Evolutionary conservation across 2,888 invertebrate species (phyloP).

Genomic region (Cyrtodaria siliqua): DNA sequence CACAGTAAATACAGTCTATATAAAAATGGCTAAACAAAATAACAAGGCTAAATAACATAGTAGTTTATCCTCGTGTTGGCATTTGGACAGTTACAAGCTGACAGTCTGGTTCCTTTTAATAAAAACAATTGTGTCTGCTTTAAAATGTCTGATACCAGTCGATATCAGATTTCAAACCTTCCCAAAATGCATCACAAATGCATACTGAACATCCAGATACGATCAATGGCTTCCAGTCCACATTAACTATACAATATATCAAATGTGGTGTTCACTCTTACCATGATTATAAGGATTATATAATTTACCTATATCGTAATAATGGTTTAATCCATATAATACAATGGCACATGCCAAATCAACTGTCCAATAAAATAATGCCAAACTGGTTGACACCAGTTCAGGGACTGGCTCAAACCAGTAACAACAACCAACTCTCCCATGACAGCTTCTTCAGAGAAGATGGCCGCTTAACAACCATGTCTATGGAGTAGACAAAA

Average conservation of each 20-base stretch:
- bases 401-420: slow-evolving; percentile 19
- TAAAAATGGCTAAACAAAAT: too few species aligned
- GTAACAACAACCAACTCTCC: slow-evolving; percentile 20
- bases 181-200: not conserved
- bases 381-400: slow-evolving; percentile 20
- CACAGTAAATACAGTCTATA: too few species aligned
- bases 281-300: not conserved
- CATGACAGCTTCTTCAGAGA: not conserved
- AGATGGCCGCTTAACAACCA: slow-evolving; percentile 32
- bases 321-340: not conserved
- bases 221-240: too few species aligned
- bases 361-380: slow-evolving; percentile 44
- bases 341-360: slow-evolving; percentile 11
- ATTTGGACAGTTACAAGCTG: slow-evolving; percentile 2
- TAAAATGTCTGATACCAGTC: not conserved
- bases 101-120: not conserved
- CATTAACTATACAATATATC: too few species aligned
- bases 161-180: too few species aligned
- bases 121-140: not conserved
- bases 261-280: too few species aligned
- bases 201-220: not conserved
- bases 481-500: slow-evolving; percentile 63
- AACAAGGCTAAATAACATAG: slow-evolving; percentile 2
- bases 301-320: not conserved
- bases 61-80: not conserved